Evolutionary conservation across 2,797 vertebrate species (phyloP).

Genomic region (Siniperca obscura): DNA sequence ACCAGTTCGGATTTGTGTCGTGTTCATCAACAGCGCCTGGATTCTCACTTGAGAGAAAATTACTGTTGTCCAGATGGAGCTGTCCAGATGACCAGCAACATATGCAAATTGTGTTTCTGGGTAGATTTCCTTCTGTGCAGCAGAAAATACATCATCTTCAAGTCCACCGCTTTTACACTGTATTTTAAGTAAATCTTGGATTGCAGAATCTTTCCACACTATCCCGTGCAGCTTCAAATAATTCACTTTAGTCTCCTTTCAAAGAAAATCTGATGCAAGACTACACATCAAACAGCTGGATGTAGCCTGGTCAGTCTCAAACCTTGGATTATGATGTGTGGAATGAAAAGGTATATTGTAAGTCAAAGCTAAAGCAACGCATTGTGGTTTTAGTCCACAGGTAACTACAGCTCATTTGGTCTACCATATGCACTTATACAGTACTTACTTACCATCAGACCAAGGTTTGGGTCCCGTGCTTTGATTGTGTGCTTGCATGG

Average conservation of each 20-base stretch:
- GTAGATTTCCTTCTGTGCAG: neutral
- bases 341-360: neutral
- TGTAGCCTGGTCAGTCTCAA: neutral
- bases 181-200: neutral
- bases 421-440: too few relatives aligned
- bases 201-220: slow-evolving; percentile 1
- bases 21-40: neutral
- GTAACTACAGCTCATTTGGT: neutral
- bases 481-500: slow-evolving; percentile 85
- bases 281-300: slow-evolving; percentile 16
- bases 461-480: slow-evolving; percentile 87
- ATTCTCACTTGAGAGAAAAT: neutral
- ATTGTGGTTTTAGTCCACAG: neutral
- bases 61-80: neutral
- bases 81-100: neutral
- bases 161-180: neutral
- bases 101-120: neutral
- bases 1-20: neutral
- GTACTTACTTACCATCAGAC: slow-evolving; percentile 87
- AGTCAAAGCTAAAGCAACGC: neutral
- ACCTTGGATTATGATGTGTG: neutral
- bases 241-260: slow-evolving; percentile 16
- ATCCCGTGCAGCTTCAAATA: neutral
- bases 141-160: neutral
- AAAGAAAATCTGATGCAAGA: slow-evolving; percentile 31